Base-by-base conservation (phyloP, 2,888 invertebrate genomes). In the Tortrix viridana region DNA sequence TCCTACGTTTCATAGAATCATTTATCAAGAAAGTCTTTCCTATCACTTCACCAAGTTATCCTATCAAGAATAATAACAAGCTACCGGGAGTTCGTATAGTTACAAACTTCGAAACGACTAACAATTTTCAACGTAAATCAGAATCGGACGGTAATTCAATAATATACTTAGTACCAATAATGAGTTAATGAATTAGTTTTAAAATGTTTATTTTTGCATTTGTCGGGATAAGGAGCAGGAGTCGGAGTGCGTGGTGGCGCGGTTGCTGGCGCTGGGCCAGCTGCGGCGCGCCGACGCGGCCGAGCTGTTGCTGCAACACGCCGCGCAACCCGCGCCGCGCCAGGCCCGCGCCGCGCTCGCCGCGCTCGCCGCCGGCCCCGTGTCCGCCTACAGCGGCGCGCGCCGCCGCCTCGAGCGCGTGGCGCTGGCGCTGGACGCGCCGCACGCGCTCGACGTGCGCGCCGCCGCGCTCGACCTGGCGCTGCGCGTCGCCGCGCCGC, bases 381-480 rank as follows among this genome's bases (percentile, higher is more conserved):
- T 62, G 14, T 43, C 26, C 60, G 70, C 69, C 70, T 69, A 67
- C n/a, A 71, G 53, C 64, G 69, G 46, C 71, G 73, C 0, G 71
- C 72, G 43, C 65, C 60, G 48, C 62, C 48, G 66, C 73, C 44
- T 80, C 74, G 65, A 67, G 73, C 16, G 61, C 18, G 55, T 71
- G 58, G 67, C 23, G 57, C 65, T 68, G 68, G 59, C 61, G 57
- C 62, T 55, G 5, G 46, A 23, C 47, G 52, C 74, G 71, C 81
- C 77, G 14, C 75, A 77, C 14, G 86, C 84, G 67, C 78, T 82
- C 19, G 18, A 22, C n/a, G 43, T 53, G 46, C 81, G 81, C 68
- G 84, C 77, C n/a, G 75, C 77, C 12, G 85, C 84, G 67, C 77
- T 82, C 56, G 82, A 82, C 65, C 74, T 80, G 72, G 69, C 70